Conservation (phyloP, 35 echinoderm and acorn worm species). For the Amphiura filiformis region DNA sequence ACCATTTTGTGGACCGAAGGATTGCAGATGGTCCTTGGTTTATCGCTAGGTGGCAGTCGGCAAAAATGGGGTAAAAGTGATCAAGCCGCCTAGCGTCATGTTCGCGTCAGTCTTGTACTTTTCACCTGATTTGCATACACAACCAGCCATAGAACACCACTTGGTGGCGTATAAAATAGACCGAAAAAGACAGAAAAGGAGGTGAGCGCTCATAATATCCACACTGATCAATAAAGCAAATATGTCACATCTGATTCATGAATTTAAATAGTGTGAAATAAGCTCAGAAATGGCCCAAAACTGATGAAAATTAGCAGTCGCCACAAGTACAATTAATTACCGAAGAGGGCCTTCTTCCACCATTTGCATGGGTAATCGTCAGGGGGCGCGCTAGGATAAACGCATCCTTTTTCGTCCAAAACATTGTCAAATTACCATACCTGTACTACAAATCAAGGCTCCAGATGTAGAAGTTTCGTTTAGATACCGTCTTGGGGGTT, state of each 20-base stretch:
- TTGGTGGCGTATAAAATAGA: too few relatives aligned
- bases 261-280: background rate
- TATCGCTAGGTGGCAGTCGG: slow-evolving; percentile 12
- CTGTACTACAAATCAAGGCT: background rate
- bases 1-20: background rate
- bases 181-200: too few relatives aligned
- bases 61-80: slow-evolving; percentile 10
- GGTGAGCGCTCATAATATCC: too few relatives aligned
- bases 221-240: too few relatives aligned
- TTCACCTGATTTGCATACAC: slow-evolving; percentile 9
- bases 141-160: background rate
- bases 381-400: slow-evolving; percentile 35
- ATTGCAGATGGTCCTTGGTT: background rate
- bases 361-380: slow-evolving; percentile 9
- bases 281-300: background rate
- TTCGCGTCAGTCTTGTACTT: background rate
- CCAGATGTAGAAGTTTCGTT: background rate
- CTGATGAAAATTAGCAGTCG: background rate
- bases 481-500: background rate
- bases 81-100: slow-evolving; percentile 12
- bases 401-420: background rate
- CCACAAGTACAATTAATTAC: background rate
- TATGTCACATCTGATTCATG: too few relatives aligned
- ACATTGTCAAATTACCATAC: slow-evolving; percentile 1
- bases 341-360: slow-evolving; percentile 1